phyloP scores from a whole-genome alignment of 1,140 invertebrate genomes.

The Drosophila quadrilineata region DNA sequence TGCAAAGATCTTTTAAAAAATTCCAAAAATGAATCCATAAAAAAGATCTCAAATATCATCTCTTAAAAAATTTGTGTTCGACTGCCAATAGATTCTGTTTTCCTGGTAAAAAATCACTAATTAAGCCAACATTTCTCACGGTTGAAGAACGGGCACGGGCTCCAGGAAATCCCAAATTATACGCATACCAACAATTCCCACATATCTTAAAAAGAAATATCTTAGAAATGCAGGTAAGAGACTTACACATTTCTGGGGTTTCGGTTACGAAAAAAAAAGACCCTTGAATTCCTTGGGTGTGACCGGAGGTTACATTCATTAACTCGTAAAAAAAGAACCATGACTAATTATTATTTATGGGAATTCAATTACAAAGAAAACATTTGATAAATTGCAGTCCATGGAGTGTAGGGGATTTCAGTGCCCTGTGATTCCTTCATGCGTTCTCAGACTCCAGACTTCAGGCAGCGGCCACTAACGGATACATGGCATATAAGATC shows the following conservation, averaged over 20 bases:
- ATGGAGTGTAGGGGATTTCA: background rate
- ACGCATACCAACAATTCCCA: constrained; percentile 1
- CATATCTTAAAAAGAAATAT: too few relatives aligned
- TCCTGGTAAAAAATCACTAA: constrained; percentile 44
- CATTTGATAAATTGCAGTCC: background rate
- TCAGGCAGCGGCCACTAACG: too few relatives aligned
- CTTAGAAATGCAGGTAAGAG: constrained; percentile 1
- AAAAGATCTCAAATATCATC: constrained; percentile 28
- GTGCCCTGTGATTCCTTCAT: background rate
- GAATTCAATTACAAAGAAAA: constrained; percentile 8
- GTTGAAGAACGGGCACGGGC: background rate
- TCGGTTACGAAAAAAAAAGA: constrained; percentile 1
- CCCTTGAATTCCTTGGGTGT: background rate
- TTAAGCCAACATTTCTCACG: constrained; percentile 40
- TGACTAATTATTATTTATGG: background rate
- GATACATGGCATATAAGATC: too few relatives aligned
- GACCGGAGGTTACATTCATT: background rate
- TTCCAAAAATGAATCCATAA: constrained; percentile 38
- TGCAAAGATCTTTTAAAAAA: constrained; percentile 11
- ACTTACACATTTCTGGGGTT: background rate
- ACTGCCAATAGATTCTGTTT: constrained; percentile 1
- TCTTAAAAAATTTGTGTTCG: background rate
- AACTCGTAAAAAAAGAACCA: background rate
- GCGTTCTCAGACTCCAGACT: too few relatives aligned
- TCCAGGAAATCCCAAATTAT: constrained; percentile 9